Base-by-base conservation (phyloP, 30 jellyfish, hydroid and myxozoan genomes). In the Aurelia coerulea region DNA sequence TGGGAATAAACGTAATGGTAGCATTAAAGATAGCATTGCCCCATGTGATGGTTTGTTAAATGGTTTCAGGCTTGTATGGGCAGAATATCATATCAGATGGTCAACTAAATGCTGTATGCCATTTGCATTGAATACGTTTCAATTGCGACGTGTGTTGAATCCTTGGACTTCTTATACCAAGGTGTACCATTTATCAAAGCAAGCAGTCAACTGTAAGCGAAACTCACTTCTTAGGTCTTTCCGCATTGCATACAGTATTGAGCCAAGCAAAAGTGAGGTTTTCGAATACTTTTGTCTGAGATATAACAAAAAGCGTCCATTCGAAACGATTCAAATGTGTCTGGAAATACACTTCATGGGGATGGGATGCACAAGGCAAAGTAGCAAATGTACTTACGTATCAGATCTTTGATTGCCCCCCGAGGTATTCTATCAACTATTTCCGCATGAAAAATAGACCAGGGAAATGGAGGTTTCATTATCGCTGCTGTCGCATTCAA, bases 321-420 rank as follows among this genome's bases (percentile, higher is more conserved):
- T 50, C 33, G 16, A 65, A 62, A 46, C 19, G 82, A 65, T 50
- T 67, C 10, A 0, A 10, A 1, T 80, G 90, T 75, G 10, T 37
- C 32, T 9, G 17, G 15, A 19, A 54, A 6, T 31, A 1, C 67
- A 80, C 90, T 10, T 29, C n/a, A 2, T 80, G 62, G 74, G 68
- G 74, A 18, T 0, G 2, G 12, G 81, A 37, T 42, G 90, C 83
- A 18, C n/a, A 42, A 0, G 82, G 82, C 23, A 77, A 32, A 34
- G 31, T 4, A 31, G 62, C n/a, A 72, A 49, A 65, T 53, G 53
- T 52, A 59, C 53, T 80, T 52, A 73, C 67, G 41, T 65, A 74
- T 51, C 90, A 80, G 18, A 80, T 72, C 14, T 80, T 80, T 5
- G 8, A 52, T 19, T 80, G 90, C 82, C 46, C 53, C 15, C 23